A percentile compares a stretch with the other conserved stretches of the same genome.
phyloP scores from a whole-genome alignment of 2,113 vertebrate species.

The Neotoma lepida region DNA sequence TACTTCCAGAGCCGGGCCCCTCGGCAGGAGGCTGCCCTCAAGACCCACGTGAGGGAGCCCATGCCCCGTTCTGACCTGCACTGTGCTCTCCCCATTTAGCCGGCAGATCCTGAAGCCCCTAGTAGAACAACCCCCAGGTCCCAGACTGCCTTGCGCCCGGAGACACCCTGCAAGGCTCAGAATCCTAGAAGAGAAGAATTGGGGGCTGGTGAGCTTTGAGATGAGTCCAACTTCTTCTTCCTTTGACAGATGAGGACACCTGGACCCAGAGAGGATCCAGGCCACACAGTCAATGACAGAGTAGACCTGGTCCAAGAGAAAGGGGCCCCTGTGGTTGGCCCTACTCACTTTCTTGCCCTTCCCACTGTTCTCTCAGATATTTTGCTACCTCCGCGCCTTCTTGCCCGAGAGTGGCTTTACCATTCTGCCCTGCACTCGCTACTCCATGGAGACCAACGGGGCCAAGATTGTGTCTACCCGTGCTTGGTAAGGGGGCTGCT shows the following conservation, averaged over 20 bases:
- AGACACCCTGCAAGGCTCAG: neutral
- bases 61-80: neutral
- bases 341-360: constrained; percentile 15
- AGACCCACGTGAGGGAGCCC: constrained; percentile 78
- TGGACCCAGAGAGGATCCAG: neutral
- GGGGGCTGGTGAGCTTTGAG: neutral
- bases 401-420: constrained; percentile 92
- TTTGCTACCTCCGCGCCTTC: constrained; percentile 93
- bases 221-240: constrained; percentile 17
- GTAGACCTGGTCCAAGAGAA: neutral
- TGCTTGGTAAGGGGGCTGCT: constrained; percentile 87
- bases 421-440: constrained; percentile 92
- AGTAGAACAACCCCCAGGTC: neutral
- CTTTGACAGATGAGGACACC: constrained; percentile 34
- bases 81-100: neutral
- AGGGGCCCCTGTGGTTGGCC: neutral
- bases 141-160: neutral
- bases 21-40: constrained; percentile 91
- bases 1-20: constrained; percentile 89
- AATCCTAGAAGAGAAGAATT: constrained; percentile 1
- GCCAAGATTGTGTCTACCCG: constrained; percentile 93
- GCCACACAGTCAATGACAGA: neutral
- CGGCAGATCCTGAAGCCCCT: neutral
- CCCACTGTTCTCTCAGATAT: constrained; percentile 84
- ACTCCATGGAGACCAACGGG: constrained; percentile 94